Base-by-base conservation (phyloP, 1,140 invertebrate genomes). In the Alviniconcha marisindica region DNA sequence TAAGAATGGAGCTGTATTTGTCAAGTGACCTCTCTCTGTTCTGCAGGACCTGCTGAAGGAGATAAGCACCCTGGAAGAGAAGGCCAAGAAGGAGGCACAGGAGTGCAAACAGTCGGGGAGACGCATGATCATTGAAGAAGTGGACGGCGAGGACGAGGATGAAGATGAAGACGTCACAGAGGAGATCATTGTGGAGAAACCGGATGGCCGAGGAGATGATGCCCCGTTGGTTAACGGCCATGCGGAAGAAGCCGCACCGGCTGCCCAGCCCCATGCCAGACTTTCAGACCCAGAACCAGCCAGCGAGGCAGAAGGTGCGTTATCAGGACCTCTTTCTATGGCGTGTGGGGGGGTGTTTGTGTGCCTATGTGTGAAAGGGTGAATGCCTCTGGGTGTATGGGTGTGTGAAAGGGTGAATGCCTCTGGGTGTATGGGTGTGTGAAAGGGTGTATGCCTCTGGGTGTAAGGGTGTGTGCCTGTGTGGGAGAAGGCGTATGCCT, bases 81-180 rank as follows among this genome's bases (percentile, higher is more conserved):
- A 90, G 73, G n/a, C 80, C 38, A 83, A 88, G 40, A 79, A 89
- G 42, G 87, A 88, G 31, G 81, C 85, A 36, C 63, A 84, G 44
- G 82, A 86, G 42, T 79, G 87, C 44, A 91, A 91, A 77, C 85
- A 85, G 51, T 90, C 88, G 78, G 91, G 91, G 10, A 74, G 78
- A 31, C 81, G 90, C 56, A 86, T 92, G 89, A 83, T 89, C 18
- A 92, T 92, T 40, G 90, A 92, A 84, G 91, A 92, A 69, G 87
- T 90, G 33, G 89, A 88, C 14, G 87, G 86, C 14, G 81, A 76
- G 48, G 86, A 86, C 4, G 87, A 88, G 28, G 85, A 85, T 36
- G 84, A 83, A 33, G 85, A 85, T 44, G 86, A 82, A 36, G 73
- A 56, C 31, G 73, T 81, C 31, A 40, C 40, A 7, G 60, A 76